Percentiles rank a stretch among this genome's conserved stretches.
phyloP scores from a whole-genome alignment of 2,797 vertebrate genomes.

The Molothrus aeneus region DNA sequence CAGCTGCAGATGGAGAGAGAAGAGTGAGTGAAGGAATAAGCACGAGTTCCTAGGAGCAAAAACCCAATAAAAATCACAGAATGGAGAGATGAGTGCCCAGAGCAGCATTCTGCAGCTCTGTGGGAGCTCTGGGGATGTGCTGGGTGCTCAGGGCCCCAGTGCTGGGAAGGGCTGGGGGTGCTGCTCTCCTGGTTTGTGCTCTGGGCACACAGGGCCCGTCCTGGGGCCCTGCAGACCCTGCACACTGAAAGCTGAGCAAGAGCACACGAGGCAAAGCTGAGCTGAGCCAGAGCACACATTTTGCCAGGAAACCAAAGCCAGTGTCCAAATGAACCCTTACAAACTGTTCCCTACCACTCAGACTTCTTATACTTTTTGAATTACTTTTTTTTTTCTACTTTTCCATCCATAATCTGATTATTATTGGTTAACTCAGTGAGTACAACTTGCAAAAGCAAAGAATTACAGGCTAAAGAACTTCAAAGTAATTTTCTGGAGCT shows the following conservation, averaged over 20 bases:
- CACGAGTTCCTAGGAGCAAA: rapidly evolving
- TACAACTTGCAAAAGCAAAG: not conserved
- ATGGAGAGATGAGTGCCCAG: not conserved
- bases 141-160: not conserved
- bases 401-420: not conserved
- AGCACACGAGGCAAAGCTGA: not conserved
- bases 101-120: not conserved
- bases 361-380: not conserved
- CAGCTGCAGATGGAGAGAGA: no score
- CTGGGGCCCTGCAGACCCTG: not conserved
- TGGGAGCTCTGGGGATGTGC: not conserved
- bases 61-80: not conserved
- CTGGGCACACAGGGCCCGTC: not conserved
- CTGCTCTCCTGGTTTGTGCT: not conserved
- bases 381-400: not conserved
- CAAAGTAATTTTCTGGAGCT: not conserved
- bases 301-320: not conserved
- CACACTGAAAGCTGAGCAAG: not conserved
- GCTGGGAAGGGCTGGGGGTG: not conserved
- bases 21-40: not conserved
- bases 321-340: not conserved
- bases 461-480: not conserved
- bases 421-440: not conserved
- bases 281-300: not conserved
- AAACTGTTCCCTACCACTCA: not conserved